These are phyloP conservation scores for Cheirogaleus medius DNA, from an alignment of 2,113 vertebrate species.

Conservation along the genomic window DNA sequence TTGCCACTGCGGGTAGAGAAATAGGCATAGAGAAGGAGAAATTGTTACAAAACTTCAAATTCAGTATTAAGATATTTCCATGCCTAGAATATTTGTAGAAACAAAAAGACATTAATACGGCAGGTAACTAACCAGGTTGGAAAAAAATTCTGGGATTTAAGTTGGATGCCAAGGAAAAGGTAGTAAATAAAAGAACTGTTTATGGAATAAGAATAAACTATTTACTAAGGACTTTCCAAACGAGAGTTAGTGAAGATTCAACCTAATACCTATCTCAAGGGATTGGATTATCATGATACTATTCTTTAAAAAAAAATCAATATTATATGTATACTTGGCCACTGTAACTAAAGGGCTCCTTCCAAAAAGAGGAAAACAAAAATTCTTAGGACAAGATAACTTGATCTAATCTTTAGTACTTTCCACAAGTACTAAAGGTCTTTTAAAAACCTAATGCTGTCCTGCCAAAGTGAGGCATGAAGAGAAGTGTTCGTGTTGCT, in stretches of 20 bases:
- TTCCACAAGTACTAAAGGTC: background rate
- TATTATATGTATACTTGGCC: background rate
- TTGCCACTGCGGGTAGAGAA: constrained; percentile 29
- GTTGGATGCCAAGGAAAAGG: constrained; percentile 75
- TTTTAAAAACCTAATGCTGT: constrained; percentile 12
- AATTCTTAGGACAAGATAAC: background rate
- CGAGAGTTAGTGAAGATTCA: background rate
- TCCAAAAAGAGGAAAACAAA: background rate
- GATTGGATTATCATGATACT: background rate
- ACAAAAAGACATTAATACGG: constrained; percentile 70
- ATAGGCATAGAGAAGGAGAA: background rate
- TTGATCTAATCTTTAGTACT: background rate
- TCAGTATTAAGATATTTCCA: constrained; percentile 76
- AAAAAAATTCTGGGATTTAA: constrained; percentile 75
- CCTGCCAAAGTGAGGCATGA: background rate
- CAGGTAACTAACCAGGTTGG: constrained; percentile 64
- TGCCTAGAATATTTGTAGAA: constrained; percentile 75
- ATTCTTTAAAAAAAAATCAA: background rate
- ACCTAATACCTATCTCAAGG: background rate
- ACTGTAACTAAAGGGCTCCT: background rate
- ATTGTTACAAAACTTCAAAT: constrained; percentile 74
- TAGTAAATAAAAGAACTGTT: constrained; percentile 71
- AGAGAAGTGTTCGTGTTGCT: background rate
- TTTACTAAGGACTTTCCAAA: background rate
- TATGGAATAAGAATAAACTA: background rate